Percentiles rank a stretch among this genome's conserved stretches.
Evolutionary conservation across 1,140 invertebrate genomes (phyloP).

Genomic region (Zaprionus camerounensis): DNA sequence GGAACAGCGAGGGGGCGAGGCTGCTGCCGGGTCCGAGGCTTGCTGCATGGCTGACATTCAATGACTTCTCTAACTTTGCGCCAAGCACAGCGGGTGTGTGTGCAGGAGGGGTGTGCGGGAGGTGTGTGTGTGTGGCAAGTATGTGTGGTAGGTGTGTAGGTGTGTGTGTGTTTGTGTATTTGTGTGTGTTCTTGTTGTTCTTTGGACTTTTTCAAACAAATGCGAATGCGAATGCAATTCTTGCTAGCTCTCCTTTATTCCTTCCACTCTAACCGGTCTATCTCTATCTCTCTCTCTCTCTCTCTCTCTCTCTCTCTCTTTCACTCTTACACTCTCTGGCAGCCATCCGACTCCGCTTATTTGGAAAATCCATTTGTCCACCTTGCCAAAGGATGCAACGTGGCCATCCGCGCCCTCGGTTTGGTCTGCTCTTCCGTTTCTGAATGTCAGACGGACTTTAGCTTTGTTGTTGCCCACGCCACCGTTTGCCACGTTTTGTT

Average conservation of each 20-base stretch:
- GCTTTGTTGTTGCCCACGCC: constrained; percentile 52
- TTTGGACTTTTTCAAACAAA: constrained; percentile 71
- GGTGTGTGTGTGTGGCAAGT: constrained; percentile 8
- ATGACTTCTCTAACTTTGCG: constrained; percentile 79
- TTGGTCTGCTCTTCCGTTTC: constrained; percentile 7
- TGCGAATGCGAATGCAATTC: constrained; percentile 70
- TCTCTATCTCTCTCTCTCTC: constrained; percentile 25
- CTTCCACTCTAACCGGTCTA: constrained; percentile 30
- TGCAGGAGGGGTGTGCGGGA: neutral
- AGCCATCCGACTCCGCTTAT: constrained; percentile 46
- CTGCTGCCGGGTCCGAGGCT: constrained; percentile 25
- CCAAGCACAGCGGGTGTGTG: constrained; percentile 34
- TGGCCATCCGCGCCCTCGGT: neutral
- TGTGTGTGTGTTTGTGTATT: constrained; percentile 24
- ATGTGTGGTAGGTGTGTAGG: constrained; percentile 39
- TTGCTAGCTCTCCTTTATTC: constrained; percentile 6
- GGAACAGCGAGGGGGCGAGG: neutral
- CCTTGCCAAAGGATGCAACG: constrained; percentile 44
- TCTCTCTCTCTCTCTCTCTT: constrained; percentile 15
- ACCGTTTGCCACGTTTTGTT: constrained; percentile 54
- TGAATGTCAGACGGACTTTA: constrained; percentile 48
- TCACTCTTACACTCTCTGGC: neutral
- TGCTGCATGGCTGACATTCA: constrained; percentile 81
- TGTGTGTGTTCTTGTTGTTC: constrained; percentile 58
- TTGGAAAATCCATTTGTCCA: constrained; percentile 81